These are phyloP conservation scores for Megaceryle torquata DNA, from an alignment of 2,113 vertebrate genomes.

Conservation along the genomic window DNA sequence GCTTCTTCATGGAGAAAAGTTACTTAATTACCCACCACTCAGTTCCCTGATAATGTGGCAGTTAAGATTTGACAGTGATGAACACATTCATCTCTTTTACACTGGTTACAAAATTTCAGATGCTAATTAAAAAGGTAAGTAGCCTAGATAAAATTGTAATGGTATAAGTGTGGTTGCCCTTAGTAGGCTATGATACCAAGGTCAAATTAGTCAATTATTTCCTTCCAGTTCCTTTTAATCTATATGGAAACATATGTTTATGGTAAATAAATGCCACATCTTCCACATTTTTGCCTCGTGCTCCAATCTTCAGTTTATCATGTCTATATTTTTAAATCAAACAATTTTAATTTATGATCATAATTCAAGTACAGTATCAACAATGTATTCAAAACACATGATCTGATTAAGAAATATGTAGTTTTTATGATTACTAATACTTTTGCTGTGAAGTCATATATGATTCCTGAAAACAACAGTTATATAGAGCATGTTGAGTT, in stretches of 20 bases:
- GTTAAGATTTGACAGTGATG: neutral
- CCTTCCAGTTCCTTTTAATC: neutral
- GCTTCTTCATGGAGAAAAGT: neutral
- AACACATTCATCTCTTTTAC: neutral
- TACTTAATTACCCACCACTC: neutral
- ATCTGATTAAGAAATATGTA: neutral
- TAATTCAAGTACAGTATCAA: neutral
- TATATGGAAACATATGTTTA: neutral
- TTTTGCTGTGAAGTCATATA: neutral
- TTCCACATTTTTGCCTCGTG: neutral
- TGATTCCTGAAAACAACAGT: neutral
- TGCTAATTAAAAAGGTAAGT: neutral
- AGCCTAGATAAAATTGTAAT: neutral
- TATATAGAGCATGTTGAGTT: neutral
- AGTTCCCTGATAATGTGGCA: neutral
- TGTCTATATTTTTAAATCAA: neutral
- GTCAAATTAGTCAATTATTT: neutral
- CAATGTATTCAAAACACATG: neutral
- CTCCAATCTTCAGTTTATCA: neutral
- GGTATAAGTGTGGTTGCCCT: neutral
- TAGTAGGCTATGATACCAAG: neutral
- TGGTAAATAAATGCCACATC: neutral
- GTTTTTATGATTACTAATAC: neutral
- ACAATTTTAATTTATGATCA: neutral
- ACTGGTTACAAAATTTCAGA: neutral